Base-by-base conservation (phyloP, 2,113 vertebrate species). In the Geococcyx californianus region DNA sequence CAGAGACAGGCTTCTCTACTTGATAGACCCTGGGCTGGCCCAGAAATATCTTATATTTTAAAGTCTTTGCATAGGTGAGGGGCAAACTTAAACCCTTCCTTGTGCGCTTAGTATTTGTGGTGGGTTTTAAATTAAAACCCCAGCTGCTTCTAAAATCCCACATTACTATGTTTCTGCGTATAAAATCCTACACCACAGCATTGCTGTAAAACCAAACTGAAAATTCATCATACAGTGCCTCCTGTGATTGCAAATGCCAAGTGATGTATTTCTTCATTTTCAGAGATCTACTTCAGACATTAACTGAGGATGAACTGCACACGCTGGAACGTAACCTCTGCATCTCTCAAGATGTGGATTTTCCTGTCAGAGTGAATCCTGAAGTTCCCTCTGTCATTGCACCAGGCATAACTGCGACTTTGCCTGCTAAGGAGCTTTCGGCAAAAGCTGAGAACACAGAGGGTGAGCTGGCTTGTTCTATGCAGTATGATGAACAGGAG, bases 401-500 rank as follows among this genome's bases (percentile, higher is more conserved):
- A 31, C 96, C 98, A 0, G 31, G 97, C 81, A 96, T 98, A 69
- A 78, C 92, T 31, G 55, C 97, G 0, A 72, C 97, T 36, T 96
- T 98, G 36, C 96, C 97, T 51, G 56, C 97, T 0, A 96, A 97
- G 66, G 96, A 97, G 12, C 97, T 96, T 8, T 86, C 97, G 3
- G 89, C 95, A 62, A 98, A 98, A 94, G 98, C 98, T 70, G 97
- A 98, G 64, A 94, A 93, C 78, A 85, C 97, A 2, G 99, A 99
- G 77, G 97, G 97, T 3, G 99, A 99, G 76, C 98, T 99, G 94
- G 99, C 99, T 70, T 99, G 99, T 97, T 99, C 99, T 72, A 99
- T 99, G 99, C 99, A 99, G 97, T 99, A 99, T 7, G 99, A 99
- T 18, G 99, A 99, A 72, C 99, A 99, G 97, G 99, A 99, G 92